Conservation (phyloP, 2,888 invertebrate genomes). For the Tetragnatha montana region DNA sequence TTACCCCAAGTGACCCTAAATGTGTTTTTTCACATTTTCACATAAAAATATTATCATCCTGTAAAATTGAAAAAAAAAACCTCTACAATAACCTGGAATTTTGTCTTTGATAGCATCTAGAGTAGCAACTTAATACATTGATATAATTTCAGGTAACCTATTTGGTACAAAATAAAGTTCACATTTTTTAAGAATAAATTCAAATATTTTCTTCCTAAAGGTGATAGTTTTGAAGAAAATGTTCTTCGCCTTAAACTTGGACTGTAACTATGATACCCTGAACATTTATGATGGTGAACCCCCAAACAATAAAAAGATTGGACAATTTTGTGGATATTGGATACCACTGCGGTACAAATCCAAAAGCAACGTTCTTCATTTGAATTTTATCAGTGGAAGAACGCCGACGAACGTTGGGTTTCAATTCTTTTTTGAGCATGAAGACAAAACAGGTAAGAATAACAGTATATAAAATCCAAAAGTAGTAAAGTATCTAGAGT, state of each 20-base stretch:
- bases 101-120: too few species aligned
- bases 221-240: constrained; percentile 40
- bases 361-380: constrained; percentile 55
- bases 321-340: constrained; percentile 49
- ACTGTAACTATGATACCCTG: constrained; percentile 41
- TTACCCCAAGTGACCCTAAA: too few species aligned
- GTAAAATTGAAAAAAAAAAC: too few species aligned
- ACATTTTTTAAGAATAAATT: not conserved
- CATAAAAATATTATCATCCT: too few species aligned
- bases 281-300: constrained; percentile 56
- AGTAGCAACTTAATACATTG: too few species aligned
- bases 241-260: constrained; percentile 59
- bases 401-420: constrained; percentile 67
- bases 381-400: constrained; percentile 64
- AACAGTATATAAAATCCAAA: not conserved
- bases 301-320: constrained; percentile 38
- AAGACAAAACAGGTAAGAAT: constrained; percentile 39
- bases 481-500: too few species aligned
- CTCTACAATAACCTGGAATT: too few species aligned
- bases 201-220: constrained; percentile 6
- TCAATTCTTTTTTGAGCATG: constrained; percentile 69
- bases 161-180: not conserved
- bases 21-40: too few species aligned
- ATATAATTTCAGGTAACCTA: not conserved
- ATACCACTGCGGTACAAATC: constrained; percentile 43